These are phyloP conservation scores for Acanthosepion pharaonis DNA, from an alignment of 2,888 invertebrate genomes.

Conservation along the genomic window DNA sequence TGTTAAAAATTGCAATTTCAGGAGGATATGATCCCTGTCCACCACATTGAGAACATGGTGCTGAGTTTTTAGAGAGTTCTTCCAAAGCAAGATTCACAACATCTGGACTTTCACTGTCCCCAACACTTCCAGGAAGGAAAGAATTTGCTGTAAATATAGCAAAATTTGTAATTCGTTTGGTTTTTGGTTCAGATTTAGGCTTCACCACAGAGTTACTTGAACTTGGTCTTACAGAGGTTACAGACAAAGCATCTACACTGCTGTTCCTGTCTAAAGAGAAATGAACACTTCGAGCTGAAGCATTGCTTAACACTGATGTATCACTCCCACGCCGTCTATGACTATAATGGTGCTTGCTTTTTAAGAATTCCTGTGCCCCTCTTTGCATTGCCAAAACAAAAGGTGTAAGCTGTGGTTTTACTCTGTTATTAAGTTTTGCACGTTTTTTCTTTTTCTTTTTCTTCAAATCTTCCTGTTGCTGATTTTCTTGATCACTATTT, in stretches of 20 bases:
- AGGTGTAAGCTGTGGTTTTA: slow-evolving; percentile 62
- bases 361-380: slow-evolving; percentile 45
- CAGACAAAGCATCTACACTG: slow-evolving; percentile 40
- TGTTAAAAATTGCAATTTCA: slow-evolving; percentile 44
- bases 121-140: slow-evolving; percentile 50
- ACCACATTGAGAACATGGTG: slow-evolving; percentile 39
- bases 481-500: background rate
- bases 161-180: slow-evolving; percentile 58
- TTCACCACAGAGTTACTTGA: background rate
- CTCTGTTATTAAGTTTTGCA: slow-evolving; percentile 56
- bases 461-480: slow-evolving; percentile 39
- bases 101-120: slow-evolving; percentile 22
- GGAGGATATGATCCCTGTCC: background rate
- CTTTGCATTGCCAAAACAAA: slow-evolving; percentile 57
- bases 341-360: slow-evolving; percentile 48
- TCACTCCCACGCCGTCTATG: slow-evolving; percentile 60
- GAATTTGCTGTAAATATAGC: slow-evolving; percentile 64
- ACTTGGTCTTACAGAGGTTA: background rate
- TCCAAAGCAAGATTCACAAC: slow-evolving; percentile 24
- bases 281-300: slow-evolving; percentile 61
- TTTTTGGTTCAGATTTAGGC: slow-evolving; percentile 48
- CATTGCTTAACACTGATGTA: slow-evolving; percentile 62
- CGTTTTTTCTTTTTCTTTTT: slow-evolving; percentile 52
- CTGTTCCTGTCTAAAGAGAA: slow-evolving; percentile 56
- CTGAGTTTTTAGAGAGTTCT: background rate